Evolutionary conservation across 2,113 vertebrate genomes (phyloP).

Genomic region (Nyctibius bracteatus): DNA sequence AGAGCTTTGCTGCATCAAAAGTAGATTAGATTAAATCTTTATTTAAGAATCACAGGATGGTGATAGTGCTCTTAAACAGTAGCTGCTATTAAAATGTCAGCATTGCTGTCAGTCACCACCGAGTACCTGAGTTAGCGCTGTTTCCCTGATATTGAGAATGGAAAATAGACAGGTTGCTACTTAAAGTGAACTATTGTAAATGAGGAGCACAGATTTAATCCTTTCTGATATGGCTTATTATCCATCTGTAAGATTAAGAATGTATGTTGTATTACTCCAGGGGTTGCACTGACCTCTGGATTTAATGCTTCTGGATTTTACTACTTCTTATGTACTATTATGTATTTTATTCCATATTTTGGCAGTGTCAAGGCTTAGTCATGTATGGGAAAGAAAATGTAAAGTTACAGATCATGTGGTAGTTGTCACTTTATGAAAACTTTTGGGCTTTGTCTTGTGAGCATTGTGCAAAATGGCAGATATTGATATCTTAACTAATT

Average conservation of each 20-base stretch:
- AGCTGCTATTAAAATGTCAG: constrained; percentile 57
- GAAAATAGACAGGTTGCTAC: not conserved
- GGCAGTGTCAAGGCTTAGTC: not conserved
- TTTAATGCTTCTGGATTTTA: constrained; percentile 36
- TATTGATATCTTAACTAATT: constrained; percentile 63
- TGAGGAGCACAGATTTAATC: constrained; percentile 31
- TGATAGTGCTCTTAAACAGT: constrained; percentile 30
- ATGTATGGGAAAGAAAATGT: not conserved
- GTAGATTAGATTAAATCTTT: constrained; percentile 46
- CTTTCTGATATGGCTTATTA: constrained; percentile 32
- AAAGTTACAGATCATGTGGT: not conserved
- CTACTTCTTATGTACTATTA: not conserved
- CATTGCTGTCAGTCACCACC: constrained; percentile 16
- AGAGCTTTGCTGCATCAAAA: constrained; percentile 18
- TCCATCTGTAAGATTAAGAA: constrained; percentile 29
- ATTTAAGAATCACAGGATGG: constrained; percentile 17
- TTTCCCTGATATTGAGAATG: not conserved
- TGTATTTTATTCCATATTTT: not conserved
- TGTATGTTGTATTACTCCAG: constrained; percentile 8
- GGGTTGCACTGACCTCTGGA: not conserved
- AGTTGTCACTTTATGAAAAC: constrained; percentile 15
- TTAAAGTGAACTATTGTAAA: constrained; percentile 3
- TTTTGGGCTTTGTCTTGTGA: not conserved
- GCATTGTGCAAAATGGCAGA: constrained; percentile 19
- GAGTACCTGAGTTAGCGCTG: not conserved